phyloP scores from a whole-genome alignment of 2,888 invertebrate genomes.

The Harpagoxenus sublaevis region DNA sequence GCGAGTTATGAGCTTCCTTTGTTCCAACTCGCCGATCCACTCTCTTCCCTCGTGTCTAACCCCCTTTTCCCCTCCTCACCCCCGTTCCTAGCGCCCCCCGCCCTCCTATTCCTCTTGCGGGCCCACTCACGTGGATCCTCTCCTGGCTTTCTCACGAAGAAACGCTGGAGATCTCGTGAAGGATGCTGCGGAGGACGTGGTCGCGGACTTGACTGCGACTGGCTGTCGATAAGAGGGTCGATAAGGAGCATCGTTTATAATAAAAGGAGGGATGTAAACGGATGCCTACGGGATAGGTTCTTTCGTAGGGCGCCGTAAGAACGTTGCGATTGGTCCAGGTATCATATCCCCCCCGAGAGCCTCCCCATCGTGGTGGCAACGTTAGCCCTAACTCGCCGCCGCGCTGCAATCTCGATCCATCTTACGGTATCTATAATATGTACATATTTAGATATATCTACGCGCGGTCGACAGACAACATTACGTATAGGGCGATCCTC shows the following conservation, averaged over 20 bases:
- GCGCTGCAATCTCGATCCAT: slow-evolving; percentile 9
- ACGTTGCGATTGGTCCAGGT: background rate
- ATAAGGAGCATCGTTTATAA: slow-evolving; percentile 28
- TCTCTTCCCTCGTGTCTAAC: slow-evolving; percentile 8
- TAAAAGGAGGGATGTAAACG: slow-evolving; percentile 20
- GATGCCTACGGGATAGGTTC: background rate
- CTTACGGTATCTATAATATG: slow-evolving; percentile 44
- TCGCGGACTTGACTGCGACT: slow-evolving; percentile 8
- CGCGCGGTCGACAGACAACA: slow-evolving; percentile 59
- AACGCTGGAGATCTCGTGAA: slow-evolving; percentile 12
- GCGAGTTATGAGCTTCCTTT: slow-evolving; percentile 74
- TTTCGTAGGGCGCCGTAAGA: background rate
- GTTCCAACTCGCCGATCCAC: slow-evolving; percentile 71
- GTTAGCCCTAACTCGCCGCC: background rate
- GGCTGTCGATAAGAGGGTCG: slow-evolving; percentile 30
- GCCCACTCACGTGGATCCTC: slow-evolving; percentile 23
- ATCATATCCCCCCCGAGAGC: background rate
- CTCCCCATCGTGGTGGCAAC: background rate
- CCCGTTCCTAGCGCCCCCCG: background rate
- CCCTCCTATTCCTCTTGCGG: background rate
- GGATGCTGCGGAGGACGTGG: slow-evolving; percentile 16
- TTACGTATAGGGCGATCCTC: slow-evolving; percentile 73
- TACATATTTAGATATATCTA: slow-evolving; percentile 48
- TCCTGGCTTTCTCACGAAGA: slow-evolving; percentile 20
- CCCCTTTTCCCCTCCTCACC: background rate